These are phyloP conservation scores for Elaphurus davidianus DNA, from an alignment of 2,113 vertebrate species.

Conservation along the genomic window DNA sequence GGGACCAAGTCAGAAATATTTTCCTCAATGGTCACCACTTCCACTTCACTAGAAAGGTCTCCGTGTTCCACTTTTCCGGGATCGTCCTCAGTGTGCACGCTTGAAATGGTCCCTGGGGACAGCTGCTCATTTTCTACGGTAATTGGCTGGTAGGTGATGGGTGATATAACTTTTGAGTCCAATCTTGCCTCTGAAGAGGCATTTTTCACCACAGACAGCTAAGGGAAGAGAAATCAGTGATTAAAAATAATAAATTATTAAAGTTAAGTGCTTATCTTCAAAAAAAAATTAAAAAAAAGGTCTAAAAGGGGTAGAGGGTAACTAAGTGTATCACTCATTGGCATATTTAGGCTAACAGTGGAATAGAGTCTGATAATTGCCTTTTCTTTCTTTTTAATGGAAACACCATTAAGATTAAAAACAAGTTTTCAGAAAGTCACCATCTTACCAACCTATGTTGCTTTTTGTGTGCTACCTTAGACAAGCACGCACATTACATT, in stretches of 20 bases:
- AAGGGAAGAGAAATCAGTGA: constrained; percentile 23
- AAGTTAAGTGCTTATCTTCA: background rate
- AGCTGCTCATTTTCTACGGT: background rate
- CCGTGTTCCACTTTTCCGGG: background rate
- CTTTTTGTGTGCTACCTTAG: background rate
- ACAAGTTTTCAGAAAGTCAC: background rate
- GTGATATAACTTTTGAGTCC: constrained; percentile 54
- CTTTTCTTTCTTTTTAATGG: background rate
- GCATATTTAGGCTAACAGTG: background rate
- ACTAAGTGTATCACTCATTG: background rate
- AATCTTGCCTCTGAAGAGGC: constrained; percentile 62
- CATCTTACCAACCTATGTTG: background rate
- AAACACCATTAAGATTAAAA: background rate
- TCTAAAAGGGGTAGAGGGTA: background rate
- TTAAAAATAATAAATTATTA: background rate
- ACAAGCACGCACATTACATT: background rate
- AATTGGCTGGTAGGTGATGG: background rate
- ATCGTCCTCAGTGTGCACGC: background rate
- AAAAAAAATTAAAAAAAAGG: background rate
- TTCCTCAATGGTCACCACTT: constrained; percentile 9
- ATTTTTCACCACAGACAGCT: constrained; percentile 77
- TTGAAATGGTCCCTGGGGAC: background rate
- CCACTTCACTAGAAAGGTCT: background rate
- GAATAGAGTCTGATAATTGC: background rate
- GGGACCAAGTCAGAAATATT: background rate